phyloP scores from a whole-genome alignment of 2,888 invertebrate genomes.

The Clostera curtula region DNA sequence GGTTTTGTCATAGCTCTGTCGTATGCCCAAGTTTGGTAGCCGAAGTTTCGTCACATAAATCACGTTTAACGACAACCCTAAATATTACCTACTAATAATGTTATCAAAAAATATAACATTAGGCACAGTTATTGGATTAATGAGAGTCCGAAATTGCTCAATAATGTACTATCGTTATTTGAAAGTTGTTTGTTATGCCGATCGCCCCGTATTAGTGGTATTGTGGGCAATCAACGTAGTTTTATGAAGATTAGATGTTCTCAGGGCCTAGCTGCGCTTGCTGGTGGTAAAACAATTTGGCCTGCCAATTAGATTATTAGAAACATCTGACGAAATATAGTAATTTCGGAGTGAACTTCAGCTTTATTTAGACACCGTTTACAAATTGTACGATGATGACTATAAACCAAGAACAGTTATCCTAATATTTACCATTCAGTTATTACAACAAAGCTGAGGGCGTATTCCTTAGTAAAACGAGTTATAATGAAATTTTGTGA shows the following conservation, averaged over 20 bases:
- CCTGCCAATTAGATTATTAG: slow-evolving; percentile 9
- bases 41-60: too few relatives aligned
- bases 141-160: slow-evolving; percentile 50
- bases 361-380: too few relatives aligned
- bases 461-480: too few relatives aligned
- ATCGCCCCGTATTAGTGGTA: slow-evolving; percentile 32
- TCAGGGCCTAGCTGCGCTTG: slow-evolving; percentile 1
- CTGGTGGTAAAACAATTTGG: background rate
- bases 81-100: slow-evolving; percentile 17
- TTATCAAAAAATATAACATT: slow-evolving; percentile 23
- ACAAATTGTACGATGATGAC: too few relatives aligned
- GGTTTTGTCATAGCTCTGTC: too few relatives aligned
- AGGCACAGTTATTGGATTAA: slow-evolving; percentile 50
- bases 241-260: slow-evolving; percentile 13
- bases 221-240: slow-evolving; percentile 23
- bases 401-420: too few relatives aligned
- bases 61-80: slow-evolving; percentile 16
- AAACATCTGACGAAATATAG: slow-evolving; percentile 2
- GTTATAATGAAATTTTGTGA: too few relatives aligned
- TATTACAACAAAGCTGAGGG: too few relatives aligned
- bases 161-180: slow-evolving; percentile 44
- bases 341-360: too few relatives aligned
- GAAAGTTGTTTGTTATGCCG: slow-evolving; percentile 31
- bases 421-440: too few relatives aligned
- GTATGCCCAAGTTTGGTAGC: too few relatives aligned